Conservation (phyloP, 1,140 invertebrate genomes). For the Philaenus spumarius region DNA sequence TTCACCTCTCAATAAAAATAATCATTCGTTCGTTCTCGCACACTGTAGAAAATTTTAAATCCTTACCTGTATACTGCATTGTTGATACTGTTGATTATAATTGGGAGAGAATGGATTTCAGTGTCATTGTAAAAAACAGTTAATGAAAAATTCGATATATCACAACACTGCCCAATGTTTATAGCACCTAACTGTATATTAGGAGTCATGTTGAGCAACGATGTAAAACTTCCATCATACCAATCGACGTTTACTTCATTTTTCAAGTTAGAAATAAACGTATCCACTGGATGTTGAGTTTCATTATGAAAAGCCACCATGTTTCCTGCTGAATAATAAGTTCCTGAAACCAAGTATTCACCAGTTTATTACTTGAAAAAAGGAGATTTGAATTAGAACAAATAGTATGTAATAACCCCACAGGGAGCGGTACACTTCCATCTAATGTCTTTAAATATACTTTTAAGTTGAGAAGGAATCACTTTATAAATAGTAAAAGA, state of each 20-base stretch:
- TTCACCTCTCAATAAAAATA: too few species aligned
- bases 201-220: conserved; percentile 47
- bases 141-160: conserved; percentile 43
- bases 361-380: too few species aligned
- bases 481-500: too few species aligned
- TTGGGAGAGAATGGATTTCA: conserved; percentile 67
- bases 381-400: too few species aligned
- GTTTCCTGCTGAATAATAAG: too few species aligned
- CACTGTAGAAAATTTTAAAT: too few species aligned
- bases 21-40: too few species aligned
- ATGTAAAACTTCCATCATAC: conserved; percentile 57
- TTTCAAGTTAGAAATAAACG: neutral
- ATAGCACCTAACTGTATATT: conserved; percentile 52
- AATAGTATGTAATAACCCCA: too few species aligned
- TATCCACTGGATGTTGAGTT: conserved; percentile 34
- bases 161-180: conserved; percentile 48
- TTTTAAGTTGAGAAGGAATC: too few species aligned
- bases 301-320: conserved; percentile 4
- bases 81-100: conserved; percentile 64
- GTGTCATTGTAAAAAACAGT: conserved; percentile 73
- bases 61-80: conserved; percentile 59
- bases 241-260: neutral
- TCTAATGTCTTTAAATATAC: too few species aligned
- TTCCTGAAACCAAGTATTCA: too few species aligned
- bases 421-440: too few species aligned